Evolutionary conservation across 1,140 invertebrate genomes (phyloP).

Genomic region (Aphidius gifuensis): DNA sequence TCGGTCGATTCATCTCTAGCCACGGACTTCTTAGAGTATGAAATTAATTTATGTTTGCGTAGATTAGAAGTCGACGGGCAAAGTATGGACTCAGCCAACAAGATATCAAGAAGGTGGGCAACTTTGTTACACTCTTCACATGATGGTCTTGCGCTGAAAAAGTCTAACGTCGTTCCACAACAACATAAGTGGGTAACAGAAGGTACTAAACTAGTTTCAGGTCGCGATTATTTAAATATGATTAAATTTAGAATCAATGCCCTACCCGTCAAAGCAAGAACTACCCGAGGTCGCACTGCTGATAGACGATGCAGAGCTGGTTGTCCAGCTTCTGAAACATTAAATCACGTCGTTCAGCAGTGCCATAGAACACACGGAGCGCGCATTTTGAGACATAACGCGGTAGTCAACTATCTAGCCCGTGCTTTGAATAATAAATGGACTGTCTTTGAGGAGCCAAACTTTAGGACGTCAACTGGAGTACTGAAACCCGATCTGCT

Average conservation of each 20-base stretch:
- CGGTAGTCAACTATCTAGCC: constrained; percentile 1
- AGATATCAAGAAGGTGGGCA: too few relatives aligned
- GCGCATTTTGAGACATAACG: constrained; percentile 14
- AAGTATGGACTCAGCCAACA: too few relatives aligned
- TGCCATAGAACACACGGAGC: constrained; percentile 21
- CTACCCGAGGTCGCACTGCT: constrained; percentile 12
- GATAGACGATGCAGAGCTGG: constrained; percentile 29
- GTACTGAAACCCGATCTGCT: constrained; percentile 21
- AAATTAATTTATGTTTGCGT: constrained; percentile 39
- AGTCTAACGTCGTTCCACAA: constrained; percentile 13
- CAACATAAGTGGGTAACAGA: constrained; percentile 29
- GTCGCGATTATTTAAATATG: constrained; percentile 26
- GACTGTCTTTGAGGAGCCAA: constrained; percentile 5
- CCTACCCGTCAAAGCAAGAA: constrained; percentile 25
- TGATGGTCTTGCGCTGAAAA: constrained; percentile 24
- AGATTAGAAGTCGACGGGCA: too few relatives aligned
- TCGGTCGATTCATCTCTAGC: constrained; percentile 22
- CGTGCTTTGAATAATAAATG: background rate
- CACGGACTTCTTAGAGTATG: constrained; percentile 64
- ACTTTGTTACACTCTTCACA: constrained; percentile 4
- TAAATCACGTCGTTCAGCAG: constrained; percentile 15
- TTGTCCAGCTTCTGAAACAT: constrained; percentile 12
- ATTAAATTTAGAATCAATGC: constrained; percentile 29
- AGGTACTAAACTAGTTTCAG: constrained; percentile 19
- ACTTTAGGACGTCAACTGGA: constrained; percentile 6